These are phyloP conservation scores for Sympetrum striolatum DNA, from an alignment of 2,888 invertebrate genomes.

Conservation along the genomic window DNA sequence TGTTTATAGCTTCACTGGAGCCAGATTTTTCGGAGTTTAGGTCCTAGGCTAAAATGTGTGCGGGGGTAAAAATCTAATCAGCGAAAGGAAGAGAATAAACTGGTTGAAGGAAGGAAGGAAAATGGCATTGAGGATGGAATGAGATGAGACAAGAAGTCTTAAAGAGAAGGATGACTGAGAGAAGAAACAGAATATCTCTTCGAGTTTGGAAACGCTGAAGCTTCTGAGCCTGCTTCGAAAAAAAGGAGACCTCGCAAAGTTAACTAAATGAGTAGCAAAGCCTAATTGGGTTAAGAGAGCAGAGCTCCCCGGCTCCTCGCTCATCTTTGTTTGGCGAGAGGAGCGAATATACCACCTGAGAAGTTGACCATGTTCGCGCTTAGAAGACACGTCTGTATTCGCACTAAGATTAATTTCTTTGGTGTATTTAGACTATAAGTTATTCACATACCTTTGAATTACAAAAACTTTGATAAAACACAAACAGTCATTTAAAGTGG, in stretches of 20 bases:
- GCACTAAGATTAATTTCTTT: too few species aligned
- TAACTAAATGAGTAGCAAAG: not conserved
- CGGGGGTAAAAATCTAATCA: too few species aligned
- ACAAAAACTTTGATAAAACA: too few species aligned
- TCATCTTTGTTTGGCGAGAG: not conserved
- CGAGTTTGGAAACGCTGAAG: not conserved
- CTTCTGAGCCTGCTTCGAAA: not conserved
- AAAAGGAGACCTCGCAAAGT: not conserved
- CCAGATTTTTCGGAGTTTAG: too few species aligned
- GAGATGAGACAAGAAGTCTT: not conserved
- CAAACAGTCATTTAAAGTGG: too few species aligned
- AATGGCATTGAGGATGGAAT: not conserved
- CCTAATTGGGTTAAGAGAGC: slow-evolving; percentile 23
- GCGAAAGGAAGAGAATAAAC: too few species aligned
- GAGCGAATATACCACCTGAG: not conserved
- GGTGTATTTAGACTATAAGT: too few species aligned
- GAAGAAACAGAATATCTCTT: not conserved
- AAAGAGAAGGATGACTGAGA: not conserved
- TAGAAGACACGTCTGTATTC: too few species aligned
- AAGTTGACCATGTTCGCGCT: not conserved
- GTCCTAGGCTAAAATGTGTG: too few species aligned
- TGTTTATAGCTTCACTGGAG: too few species aligned
- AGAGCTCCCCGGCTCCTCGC: not conserved
- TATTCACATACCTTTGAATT: too few species aligned
- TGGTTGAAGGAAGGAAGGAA: too few species aligned